Evolutionary conservation across 2,797 vertebrate genomes (phyloP).

Genomic region (Microcaecilia unicolor): DNA sequence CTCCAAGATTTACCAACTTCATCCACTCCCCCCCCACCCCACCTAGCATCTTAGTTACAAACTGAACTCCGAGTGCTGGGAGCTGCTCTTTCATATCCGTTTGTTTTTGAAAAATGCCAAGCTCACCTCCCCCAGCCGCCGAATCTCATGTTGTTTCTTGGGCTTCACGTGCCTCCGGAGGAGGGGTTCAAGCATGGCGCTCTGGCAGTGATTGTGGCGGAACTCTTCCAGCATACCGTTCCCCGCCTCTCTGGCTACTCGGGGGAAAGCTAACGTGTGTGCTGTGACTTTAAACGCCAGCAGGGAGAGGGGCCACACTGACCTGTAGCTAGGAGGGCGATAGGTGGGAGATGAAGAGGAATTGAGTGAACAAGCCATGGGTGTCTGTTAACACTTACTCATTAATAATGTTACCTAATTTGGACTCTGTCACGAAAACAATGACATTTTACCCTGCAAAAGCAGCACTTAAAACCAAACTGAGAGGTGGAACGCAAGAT

Average conservation of each 20-base stretch:
- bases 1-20: too few relatives aligned
- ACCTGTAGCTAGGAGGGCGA: conserved; percentile 56
- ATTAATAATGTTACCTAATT: neutral
- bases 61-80: too few relatives aligned
- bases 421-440: too few relatives aligned
- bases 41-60: too few relatives aligned
- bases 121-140: conserved; percentile 60
- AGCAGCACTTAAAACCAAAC: too few relatives aligned
- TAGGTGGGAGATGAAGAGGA: too few relatives aligned
- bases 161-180: conserved; percentile 87
- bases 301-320: conserved; percentile 81
- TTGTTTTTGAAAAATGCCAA: neutral
- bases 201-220: conserved; percentile 70
- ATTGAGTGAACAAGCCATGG: too few relatives aligned
- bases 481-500: too few relatives aligned
- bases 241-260: conserved; percentile 13
- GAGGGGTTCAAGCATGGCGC: conserved; percentile 65
- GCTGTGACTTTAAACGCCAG: conserved; percentile 72
- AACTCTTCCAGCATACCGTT: conserved; percentile 57
- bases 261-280: conserved; percentile 61
- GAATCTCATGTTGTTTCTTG: conserved; percentile 92
- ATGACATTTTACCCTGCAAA: neutral
- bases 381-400: too few relatives aligned
- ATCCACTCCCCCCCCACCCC: too few relatives aligned
- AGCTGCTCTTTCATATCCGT: neutral